A percentile compares a stretch with the other conserved stretches of the same genome.
phyloP scores from a whole-genome alignment of 35 echinoderm and acorn worm species.

The Ptychodera flava region DNA sequence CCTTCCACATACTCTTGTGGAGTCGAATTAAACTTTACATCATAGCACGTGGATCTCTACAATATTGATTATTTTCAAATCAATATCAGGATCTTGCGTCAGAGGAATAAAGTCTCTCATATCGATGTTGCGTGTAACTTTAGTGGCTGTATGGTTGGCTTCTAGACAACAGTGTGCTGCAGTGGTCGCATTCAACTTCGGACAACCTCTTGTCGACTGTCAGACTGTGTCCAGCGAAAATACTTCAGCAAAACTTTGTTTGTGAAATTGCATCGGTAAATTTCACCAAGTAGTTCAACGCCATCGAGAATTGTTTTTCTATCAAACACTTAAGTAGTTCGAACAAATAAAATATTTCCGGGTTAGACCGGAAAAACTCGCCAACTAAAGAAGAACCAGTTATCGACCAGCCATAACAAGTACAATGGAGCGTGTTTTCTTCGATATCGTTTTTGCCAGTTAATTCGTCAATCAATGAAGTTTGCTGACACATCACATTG shows the following conservation, averaged over 20 bases:
- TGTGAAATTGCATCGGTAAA: no score
- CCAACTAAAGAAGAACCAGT: no score
- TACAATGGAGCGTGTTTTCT: not conserved
- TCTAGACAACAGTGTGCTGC: not conserved
- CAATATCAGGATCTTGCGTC: not conserved
- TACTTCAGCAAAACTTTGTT: not conserved
- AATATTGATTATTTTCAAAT: not conserved
- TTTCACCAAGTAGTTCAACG: no score
- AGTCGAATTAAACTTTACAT: not conserved
- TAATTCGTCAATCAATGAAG: no score
- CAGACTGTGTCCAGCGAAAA: not conserved
- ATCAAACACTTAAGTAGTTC: no score
- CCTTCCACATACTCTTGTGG: not conserved
- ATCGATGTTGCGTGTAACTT: not conserved
- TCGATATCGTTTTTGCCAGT: no score
- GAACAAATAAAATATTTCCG: no score
- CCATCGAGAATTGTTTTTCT: no score
- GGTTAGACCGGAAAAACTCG: no score
- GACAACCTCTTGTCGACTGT: not conserved
- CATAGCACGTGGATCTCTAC: not conserved
- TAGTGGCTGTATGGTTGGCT: not conserved
- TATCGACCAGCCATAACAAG: no score
- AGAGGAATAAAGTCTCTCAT: not conserved
- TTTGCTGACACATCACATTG: no score
- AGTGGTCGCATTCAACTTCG: no score